phyloP scores from a whole-genome alignment of 2,888 invertebrate genomes.

The Isoperla grammatica region DNA sequence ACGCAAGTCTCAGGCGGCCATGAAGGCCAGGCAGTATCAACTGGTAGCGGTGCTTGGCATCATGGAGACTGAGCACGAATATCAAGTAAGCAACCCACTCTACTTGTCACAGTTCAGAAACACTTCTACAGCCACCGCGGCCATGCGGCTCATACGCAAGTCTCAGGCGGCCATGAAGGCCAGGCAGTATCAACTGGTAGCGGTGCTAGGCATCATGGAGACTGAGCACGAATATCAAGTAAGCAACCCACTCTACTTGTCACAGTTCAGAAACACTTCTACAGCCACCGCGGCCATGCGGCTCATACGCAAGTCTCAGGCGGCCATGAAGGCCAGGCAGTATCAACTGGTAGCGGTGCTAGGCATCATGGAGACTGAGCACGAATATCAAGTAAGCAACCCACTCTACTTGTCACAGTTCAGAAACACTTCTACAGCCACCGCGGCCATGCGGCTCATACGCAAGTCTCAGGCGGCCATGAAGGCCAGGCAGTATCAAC shows the following conservation, averaged over 20 bases:
- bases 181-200: slow-evolving; percentile 80
- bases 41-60: slow-evolving; percentile 72
- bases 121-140: slow-evolving; percentile 52
- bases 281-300: slow-evolving; percentile 57
- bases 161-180: slow-evolving; percentile 73
- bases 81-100: slow-evolving; percentile 54
- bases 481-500: slow-evolving; percentile 81
- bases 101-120: slow-evolving; percentile 54
- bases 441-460: slow-evolving; percentile 58
- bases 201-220: slow-evolving; percentile 66
- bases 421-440: slow-evolving; percentile 50
- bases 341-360: slow-evolving; percentile 80
- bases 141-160: slow-evolving; percentile 64
- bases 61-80: slow-evolving; percentile 65
- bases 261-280: slow-evolving; percentile 53
- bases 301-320: slow-evolving; percentile 64
- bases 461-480: slow-evolving; percentile 69
- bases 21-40: slow-evolving; percentile 83
- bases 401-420: background rate
- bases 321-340: slow-evolving; percentile 74
- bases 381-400: slow-evolving; percentile 63
- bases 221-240: slow-evolving; percentile 72
- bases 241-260: slow-evolving; percentile 44
- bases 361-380: slow-evolving; percentile 65
- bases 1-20: slow-evolving; percentile 65